phyloP scores from a whole-genome alignment of 2,797 vertebrate species.

The Rhinophrynus dorsalis region DNA sequence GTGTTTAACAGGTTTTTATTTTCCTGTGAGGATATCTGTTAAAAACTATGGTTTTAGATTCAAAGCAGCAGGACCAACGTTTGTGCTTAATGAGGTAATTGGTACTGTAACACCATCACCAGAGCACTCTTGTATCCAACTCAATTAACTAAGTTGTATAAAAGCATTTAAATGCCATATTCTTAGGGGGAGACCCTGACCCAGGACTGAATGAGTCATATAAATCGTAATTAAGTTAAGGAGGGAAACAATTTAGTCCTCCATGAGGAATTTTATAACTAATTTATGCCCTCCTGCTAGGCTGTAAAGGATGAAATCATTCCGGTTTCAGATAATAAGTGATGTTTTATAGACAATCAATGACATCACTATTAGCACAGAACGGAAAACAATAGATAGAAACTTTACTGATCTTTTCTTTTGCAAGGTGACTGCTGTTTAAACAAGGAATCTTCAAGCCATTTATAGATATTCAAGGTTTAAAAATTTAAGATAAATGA shows the following conservation, averaged over 20 bases:
- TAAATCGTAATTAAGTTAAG: conserved; percentile 27
- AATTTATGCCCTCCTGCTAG: conserved; percentile 49
- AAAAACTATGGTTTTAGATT: too few relatives aligned
- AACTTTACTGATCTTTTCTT: background rate
- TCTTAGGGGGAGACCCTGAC: conserved; percentile 7
- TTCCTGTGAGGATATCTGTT: too few relatives aligned
- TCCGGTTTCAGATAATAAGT: conserved; percentile 68
- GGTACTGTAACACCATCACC: too few relatives aligned
- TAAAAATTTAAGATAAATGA: background rate
- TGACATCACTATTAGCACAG: conserved; percentile 53
- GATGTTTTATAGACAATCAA: conserved; percentile 61
- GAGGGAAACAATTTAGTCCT: background rate
- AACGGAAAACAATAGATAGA: conserved; percentile 2
- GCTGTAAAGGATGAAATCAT: conserved; percentile 62
- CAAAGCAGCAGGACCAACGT: too few relatives aligned
- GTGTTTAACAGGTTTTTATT: too few relatives aligned
- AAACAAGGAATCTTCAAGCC: background rate
- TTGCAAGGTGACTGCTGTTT: conserved; percentile 7
- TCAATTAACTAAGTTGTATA: conserved; percentile 35
- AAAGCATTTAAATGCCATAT: conserved; percentile 39
- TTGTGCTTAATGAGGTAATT: too few relatives aligned
- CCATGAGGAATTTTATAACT: conserved; percentile 42
- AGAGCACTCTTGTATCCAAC: conserved; percentile 8
- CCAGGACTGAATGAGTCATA: conserved; percentile 29
- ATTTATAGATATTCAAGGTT: background rate